A percentile compares a stretch with the other conserved stretches of the same genome.
phyloP scores from a whole-genome alignment of 2,888 invertebrate genomes.

The Noctuana brunneofusca region DNA sequence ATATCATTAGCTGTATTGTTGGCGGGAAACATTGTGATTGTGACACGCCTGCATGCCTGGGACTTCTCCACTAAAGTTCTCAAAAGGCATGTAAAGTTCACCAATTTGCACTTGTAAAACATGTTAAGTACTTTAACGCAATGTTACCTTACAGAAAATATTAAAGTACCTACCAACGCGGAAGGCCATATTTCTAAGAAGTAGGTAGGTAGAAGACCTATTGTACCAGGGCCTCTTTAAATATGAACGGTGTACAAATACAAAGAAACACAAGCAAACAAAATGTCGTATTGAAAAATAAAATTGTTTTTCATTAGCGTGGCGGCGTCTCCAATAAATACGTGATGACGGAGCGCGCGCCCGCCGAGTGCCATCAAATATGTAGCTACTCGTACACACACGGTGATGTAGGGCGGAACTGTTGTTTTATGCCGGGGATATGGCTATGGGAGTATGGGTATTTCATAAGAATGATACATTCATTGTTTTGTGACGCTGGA shows the following conservation, averaged over 20 bases:
- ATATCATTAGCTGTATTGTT: too few species aligned
- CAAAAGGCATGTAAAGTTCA: too few species aligned
- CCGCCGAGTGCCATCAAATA: constrained; percentile 4
- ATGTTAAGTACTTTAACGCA: too few species aligned
- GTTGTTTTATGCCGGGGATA: neutral
- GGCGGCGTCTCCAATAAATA: constrained; percentile 5
- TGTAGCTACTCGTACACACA: neutral
- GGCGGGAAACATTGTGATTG: too few species aligned
- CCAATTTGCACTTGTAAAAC: too few species aligned
- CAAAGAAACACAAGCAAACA: constrained; percentile 8
- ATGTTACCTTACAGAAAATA: neutral
- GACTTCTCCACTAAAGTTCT: too few species aligned
- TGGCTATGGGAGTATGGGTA: neutral
- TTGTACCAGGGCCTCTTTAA: too few species aligned
- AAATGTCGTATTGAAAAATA: constrained; percentile 5
- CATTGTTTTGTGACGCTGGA: neutral
- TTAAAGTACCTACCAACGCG: neutral
- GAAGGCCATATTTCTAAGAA: neutral
- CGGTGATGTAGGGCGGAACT: neutral
- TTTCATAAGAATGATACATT: neutral
- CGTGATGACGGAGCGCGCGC: neutral
- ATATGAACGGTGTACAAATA: constrained; percentile 4
- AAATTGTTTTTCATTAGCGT: constrained; percentile 3
- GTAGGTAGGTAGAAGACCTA: neutral
- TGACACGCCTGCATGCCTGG: too few species aligned